phyloP scores from a whole-genome alignment of 2,797 vertebrate species.

The Molossus alvarezi region DNA sequence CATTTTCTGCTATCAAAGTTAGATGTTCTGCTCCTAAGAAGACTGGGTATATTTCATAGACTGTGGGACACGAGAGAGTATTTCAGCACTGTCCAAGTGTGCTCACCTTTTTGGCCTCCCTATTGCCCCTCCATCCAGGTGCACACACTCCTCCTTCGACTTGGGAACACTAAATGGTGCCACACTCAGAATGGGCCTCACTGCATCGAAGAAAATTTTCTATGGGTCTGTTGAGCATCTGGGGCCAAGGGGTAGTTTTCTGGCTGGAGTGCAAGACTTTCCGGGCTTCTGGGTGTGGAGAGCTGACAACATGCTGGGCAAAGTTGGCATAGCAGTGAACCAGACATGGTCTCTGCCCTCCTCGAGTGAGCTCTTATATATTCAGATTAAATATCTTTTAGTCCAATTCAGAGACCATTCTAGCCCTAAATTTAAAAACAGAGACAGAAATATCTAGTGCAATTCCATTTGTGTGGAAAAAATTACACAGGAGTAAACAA shows the following conservation, averaged over 20 bases:
- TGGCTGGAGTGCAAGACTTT: neutral
- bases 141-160: accelerated
- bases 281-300: neutral
- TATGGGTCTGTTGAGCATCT: neutral
- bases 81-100: neutral
- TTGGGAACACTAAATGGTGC: neutral
- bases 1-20: slow-evolving; percentile 23
- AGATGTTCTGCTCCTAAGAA: neutral
- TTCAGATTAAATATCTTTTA: slow-evolving; percentile 14
- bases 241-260: neutral
- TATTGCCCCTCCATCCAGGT: neutral
- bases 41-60: neutral
- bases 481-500: neutral
- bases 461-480: neutral
- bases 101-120: neutral
- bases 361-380: neutral
- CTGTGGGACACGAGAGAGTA: neutral
- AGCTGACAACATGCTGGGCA: neutral
- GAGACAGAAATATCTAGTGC: neutral
- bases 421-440: slow-evolving; percentile 17
- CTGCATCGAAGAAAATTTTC: neutral
- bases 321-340: neutral
- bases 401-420: neutral
- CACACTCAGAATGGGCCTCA: neutral
- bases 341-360: neutral